Percentiles rank a stretch among this genome's conserved stretches.
phyloP scores from a whole-genome alignment of 2,888 invertebrate genomes.

The Sialis fuliginosa region DNA sequence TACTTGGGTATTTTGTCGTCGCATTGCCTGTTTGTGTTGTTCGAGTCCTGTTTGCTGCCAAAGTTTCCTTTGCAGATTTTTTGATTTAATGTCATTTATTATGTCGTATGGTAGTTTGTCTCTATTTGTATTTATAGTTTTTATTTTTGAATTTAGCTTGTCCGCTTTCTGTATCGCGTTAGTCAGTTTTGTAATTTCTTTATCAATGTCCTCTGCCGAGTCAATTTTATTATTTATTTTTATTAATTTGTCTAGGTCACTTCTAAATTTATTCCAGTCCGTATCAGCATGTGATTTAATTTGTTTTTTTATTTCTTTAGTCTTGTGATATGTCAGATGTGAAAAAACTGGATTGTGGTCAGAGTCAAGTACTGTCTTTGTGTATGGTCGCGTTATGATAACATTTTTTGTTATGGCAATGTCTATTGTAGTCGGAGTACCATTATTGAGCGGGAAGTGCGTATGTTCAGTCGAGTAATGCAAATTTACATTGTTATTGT shows the following conservation, averaged over 20 bases:
- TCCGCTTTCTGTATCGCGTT: no score
- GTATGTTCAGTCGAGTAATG: slow-evolving; percentile 12
- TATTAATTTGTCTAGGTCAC: slow-evolving; percentile 1
- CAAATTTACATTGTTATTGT: slow-evolving; percentile 9
- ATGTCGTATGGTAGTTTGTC: no score
- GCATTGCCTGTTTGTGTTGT: no score
- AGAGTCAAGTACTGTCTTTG: slow-evolving; percentile 11
- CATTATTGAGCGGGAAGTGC: slow-evolving; percentile 11
- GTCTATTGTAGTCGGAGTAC: slow-evolving; percentile 13
- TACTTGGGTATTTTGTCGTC: no score
- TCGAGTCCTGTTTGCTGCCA: no score
- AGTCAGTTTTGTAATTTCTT: no score
- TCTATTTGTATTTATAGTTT: no score
- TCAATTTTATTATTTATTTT: no score
- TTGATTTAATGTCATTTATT: no score
- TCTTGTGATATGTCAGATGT: neutral
- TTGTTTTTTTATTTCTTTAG: neutral
- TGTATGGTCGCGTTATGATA: slow-evolving; percentile 6
- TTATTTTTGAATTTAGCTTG: no score
- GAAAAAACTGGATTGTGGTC: slow-evolving; percentile 13
- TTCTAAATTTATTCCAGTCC: slow-evolving; percentile 3
- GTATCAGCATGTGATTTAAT: slow-evolving; percentile 2
- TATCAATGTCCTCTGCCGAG: no score
- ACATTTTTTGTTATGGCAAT: slow-evolving; percentile 13
- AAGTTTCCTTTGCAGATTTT: no score